Conservation (phyloP, 1,140 invertebrate species). For the Aplysia californica region DNA sequence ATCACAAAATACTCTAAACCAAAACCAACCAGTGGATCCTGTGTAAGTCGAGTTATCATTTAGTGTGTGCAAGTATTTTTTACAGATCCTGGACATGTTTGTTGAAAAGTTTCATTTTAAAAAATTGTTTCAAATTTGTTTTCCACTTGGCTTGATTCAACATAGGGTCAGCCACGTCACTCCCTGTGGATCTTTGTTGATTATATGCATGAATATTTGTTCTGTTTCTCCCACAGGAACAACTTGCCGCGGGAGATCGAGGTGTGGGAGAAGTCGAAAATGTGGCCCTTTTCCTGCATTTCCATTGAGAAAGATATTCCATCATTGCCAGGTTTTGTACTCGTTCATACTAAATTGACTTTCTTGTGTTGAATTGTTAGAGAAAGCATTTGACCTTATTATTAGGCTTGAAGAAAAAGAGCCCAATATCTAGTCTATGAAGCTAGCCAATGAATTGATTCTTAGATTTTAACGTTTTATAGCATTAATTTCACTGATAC, state of each 20-base stretch:
- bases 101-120: neutral
- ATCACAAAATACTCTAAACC: neutral
- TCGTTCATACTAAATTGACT: neutral
- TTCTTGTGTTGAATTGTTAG: neutral
- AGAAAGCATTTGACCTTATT: too few relatives aligned
- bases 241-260: constrained; percentile 39
- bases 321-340: constrained; percentile 40
- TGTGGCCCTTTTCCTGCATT: constrained; percentile 52
- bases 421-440: neutral
- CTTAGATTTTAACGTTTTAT: neutral
- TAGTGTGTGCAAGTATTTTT: neutral
- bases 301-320: constrained; percentile 42
- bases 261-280: constrained; percentile 43
- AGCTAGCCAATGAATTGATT: neutral
- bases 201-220: neutral
- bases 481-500: neutral
- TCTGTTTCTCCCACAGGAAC: constrained; percentile 35
- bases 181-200: neutral
- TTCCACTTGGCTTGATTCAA: neutral
- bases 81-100: neutral
- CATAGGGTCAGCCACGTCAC: neutral
- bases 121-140: neutral
- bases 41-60: constrained; percentile 24
- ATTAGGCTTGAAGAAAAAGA: too few relatives aligned
- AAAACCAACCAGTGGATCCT: constrained; percentile 29